Evolutionary conservation across 2,797 vertebrate genomes (phyloP), one percentile per base, ranked within the genome.

Genomic region (Semotilus atromaculatus): DNA sequence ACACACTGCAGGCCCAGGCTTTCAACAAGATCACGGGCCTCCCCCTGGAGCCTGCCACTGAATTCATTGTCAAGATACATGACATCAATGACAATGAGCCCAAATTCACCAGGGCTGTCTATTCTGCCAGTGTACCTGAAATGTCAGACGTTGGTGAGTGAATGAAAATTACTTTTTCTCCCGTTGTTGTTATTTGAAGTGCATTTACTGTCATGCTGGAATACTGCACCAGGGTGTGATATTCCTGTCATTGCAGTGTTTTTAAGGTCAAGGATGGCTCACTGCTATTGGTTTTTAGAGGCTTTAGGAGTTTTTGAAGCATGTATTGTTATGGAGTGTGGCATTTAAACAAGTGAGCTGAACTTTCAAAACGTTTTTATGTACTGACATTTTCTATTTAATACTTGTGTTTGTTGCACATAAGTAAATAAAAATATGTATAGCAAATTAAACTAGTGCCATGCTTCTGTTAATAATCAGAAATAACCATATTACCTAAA

Each of bases 1-100:
- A 97, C 90, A 96, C 95, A 0, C 92, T 97, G 72, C 92, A 96
- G 60, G 96, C 96, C 0, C 96, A 97, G 90, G 96, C 96, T 0
- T 94, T 96, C 0, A 96, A 97, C 89, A 93, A 94, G 0, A 93
- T 95, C 91, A 96, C 96, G 0, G 91, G 95, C 82, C 94, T 92
- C 85, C 95, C 97, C 68, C 94, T 97, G 90, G 96, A 97, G 88
- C 96, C 96, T 0, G 96, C 96, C 92, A 97, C 96, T 0, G 96
- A 97, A 90, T 97, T 97, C 90, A 95, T 97, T 90, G 96, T 97
- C 93, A 97, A 97, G 90, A 96, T 97, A 81, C 96, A 97, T 88
- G 96, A 97, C 92, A 97, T 97, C 92, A 97, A 97, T 0, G 96
- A 97, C 94, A 97, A 96, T 0, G 96, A 97, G 89, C 96, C 96